Evolutionary conservation across 1,140 invertebrate genomes (phyloP).

Genomic region (Ips typographus): DNA sequence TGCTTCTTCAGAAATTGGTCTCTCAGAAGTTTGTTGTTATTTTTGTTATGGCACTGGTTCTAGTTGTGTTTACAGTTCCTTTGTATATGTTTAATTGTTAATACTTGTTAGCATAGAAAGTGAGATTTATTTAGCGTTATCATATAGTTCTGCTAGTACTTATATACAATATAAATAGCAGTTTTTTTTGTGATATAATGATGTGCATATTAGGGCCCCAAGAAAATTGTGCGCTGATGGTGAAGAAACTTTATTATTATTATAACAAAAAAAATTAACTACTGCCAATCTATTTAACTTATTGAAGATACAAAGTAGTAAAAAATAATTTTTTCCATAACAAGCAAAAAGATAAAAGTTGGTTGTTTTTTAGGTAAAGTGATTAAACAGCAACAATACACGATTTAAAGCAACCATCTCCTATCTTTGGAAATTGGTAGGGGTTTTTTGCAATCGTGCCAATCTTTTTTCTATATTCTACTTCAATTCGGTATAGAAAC

Average conservation of each 20-base stretch:
- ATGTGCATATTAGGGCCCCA: too few relatives aligned
- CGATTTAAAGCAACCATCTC: too few relatives aligned
- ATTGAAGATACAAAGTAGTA: neutral
- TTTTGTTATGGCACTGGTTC: neutral
- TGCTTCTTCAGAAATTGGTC: neutral
- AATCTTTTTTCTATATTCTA: neutral
- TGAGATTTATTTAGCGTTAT: too few relatives aligned
- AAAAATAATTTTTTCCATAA: neutral
- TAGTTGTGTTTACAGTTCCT: neutral
- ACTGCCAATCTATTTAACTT: constrained; percentile 37
- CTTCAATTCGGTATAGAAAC: too few relatives aligned
- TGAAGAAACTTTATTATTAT: neutral
- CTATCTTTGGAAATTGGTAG: constrained; percentile 7
- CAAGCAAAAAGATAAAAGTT: neutral
- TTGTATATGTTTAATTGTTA: neutral
- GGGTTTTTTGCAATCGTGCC: constrained; percentile 36
- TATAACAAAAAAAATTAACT: constrained; percentile 28
- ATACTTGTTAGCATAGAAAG: neutral
- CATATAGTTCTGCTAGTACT: too few relatives aligned
- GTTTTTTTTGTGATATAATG: too few relatives aligned
- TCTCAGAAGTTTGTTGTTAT: constrained; percentile 8
- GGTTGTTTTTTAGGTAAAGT: too few relatives aligned
- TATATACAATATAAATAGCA: too few relatives aligned
- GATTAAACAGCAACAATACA: too few relatives aligned
- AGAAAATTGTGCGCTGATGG: too few relatives aligned